A percentile compares a stretch with the other conserved stretches of the same genome.
phyloP scores from a whole-genome alignment of 2,888 invertebrate species.

The Gerris lacustris region DNA sequence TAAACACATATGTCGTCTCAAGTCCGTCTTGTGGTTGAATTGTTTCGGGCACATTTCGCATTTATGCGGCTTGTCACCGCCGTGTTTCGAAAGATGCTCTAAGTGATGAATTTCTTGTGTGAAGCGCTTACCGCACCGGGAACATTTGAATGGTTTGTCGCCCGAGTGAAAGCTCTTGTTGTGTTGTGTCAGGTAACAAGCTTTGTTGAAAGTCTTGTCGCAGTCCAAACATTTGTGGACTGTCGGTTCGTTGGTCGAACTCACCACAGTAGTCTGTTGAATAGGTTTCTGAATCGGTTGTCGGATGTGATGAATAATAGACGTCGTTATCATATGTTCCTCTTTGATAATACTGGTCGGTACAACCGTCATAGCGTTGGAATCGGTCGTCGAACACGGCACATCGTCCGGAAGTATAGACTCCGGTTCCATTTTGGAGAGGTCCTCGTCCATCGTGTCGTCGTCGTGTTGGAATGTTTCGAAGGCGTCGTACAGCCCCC shows the following conservation, averaged over 20 bases:
- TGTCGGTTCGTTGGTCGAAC: conserved; percentile 20
- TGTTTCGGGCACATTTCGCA: conserved; percentile 74
- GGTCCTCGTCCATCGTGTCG: background rate
- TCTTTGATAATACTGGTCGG: background rate
- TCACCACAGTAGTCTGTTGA: conserved; percentile 19
- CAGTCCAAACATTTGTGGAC: conserved; percentile 60
- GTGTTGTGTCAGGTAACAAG: conserved; percentile 80
- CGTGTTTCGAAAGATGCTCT: conserved; percentile 64
- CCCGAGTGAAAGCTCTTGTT: conserved; percentile 81
- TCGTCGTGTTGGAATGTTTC: background rate
- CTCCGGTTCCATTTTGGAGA: conserved; percentile 28
- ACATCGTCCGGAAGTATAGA: conserved; percentile 25
- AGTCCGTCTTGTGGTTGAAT: conserved; percentile 82
- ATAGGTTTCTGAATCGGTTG: background rate
- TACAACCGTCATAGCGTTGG: conserved; percentile 7
- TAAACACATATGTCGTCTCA: conserved; percentile 72
- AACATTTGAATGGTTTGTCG: conserved; percentile 73
- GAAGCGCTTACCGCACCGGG: conserved; percentile 72
- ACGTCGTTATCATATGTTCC: background rate
- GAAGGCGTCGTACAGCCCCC: conserved; percentile 9
- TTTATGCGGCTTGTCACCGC: conserved; percentile 73
- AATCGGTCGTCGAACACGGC: conserved; percentile 7
- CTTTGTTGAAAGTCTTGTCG: conserved; percentile 70
- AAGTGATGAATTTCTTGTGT: conserved; percentile 56
- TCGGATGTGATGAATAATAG: no score